Evolutionary conservation across 2,888 invertebrate genomes (phyloP).

Genomic region (Hypselothyrea guttata): DNA sequence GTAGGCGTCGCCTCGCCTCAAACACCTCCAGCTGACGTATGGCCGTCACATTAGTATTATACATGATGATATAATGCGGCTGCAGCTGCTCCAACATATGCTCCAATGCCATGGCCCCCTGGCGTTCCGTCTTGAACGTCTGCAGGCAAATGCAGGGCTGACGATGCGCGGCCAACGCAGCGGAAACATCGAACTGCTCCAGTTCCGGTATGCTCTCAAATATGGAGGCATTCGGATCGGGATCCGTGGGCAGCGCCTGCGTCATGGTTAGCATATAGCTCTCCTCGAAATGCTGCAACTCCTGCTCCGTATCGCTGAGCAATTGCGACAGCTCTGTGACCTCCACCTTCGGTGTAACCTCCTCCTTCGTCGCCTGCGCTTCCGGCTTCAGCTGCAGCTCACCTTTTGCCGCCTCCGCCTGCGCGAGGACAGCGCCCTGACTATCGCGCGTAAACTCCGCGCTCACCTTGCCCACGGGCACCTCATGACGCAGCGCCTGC

Average conservation of each 20-base stretch:
- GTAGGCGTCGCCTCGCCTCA: constrained; percentile 85
- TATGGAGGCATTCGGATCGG: constrained; percentile 66
- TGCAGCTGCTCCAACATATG: constrained; percentile 86
- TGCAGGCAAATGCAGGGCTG: constrained; percentile 89
- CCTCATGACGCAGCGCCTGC: constrained; percentile 85
- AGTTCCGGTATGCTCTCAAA: constrained; percentile 88
- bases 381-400: constrained; percentile 12
- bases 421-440: constrained; percentile 44
- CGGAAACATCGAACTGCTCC: constrained; percentile 87
- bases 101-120: constrained; percentile 88
- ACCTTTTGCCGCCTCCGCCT: background rate
- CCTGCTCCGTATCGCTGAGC: constrained; percentile 81
- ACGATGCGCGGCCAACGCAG: constrained; percentile 83
- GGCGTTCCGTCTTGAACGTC: constrained; percentile 88
- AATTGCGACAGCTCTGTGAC: constrained; percentile 70
- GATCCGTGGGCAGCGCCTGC: constrained; percentile 80
- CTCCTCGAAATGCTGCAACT: constrained; percentile 84
- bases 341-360: background rate
- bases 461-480: constrained; percentile 85
- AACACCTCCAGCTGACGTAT: constrained; percentile 95
- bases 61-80: constrained; percentile 94
- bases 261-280: constrained; percentile 89
- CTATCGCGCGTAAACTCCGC: constrained; percentile 83
- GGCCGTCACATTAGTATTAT: constrained; percentile 93
- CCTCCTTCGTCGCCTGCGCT: background rate